These are phyloP conservation scores for Spea hammondii DNA, from an alignment of 2,797 vertebrate species.

Conservation along the genomic window DNA sequence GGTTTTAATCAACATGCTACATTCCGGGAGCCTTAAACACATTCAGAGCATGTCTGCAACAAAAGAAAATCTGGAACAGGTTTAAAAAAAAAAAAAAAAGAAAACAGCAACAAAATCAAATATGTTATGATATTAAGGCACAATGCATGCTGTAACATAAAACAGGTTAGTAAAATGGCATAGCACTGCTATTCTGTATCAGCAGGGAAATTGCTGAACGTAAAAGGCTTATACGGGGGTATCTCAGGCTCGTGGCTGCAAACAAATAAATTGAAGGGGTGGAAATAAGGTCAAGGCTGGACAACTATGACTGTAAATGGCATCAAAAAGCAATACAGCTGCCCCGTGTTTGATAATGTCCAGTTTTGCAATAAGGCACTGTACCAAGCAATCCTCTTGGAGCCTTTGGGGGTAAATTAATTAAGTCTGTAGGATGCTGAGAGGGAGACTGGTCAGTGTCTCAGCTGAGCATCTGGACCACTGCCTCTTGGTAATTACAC, in stretches of 20 bases:
- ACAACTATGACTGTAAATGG: too few relatives aligned
- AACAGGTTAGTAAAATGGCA: constrained; percentile 61
- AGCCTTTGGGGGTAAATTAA: too few relatives aligned
- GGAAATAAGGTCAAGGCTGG: too few relatives aligned
- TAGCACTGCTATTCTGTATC: constrained; percentile 65
- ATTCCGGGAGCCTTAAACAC: constrained; percentile 73
- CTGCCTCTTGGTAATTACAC: too few relatives aligned
- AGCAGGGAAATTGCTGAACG: background rate
- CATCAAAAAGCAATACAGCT: too few relatives aligned
- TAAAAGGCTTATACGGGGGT: background rate
- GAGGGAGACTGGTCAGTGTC: too few relatives aligned
- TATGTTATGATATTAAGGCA: constrained; percentile 58
- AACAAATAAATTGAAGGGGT: background rate
- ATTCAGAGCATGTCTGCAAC: constrained; percentile 74
- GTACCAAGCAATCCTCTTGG: too few relatives aligned
- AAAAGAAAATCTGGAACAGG: constrained; percentile 70
- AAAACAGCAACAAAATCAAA: constrained; percentile 66
- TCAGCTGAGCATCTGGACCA: too few relatives aligned
- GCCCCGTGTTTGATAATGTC: too few relatives aligned
- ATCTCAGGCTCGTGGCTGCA: constrained; percentile 1
- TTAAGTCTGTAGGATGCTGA: too few relatives aligned
- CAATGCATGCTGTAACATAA: constrained; percentile 58
- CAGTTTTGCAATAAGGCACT: too few relatives aligned
- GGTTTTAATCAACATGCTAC: constrained; percentile 79
- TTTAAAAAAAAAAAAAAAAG: constrained; percentile 66